Conservation (phyloP, 2,113 vertebrate genomes). For the Prionailurus bengalensis region DNA sequence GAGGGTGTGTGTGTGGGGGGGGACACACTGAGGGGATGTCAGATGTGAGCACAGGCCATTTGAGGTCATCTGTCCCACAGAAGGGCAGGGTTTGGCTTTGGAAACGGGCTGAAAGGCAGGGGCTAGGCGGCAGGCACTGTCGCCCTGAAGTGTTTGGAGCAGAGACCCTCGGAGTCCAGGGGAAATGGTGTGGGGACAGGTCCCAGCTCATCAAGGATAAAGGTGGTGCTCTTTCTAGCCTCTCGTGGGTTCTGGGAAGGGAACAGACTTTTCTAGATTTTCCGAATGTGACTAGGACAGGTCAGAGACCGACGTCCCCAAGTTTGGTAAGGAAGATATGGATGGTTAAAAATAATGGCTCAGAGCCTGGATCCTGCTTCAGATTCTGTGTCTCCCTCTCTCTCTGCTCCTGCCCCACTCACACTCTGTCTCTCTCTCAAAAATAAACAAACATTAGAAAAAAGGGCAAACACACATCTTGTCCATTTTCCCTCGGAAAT, state of each 20-base stretch:
- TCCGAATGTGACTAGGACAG: not conserved
- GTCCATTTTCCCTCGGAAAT: not conserved
- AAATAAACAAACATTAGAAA: not conserved
- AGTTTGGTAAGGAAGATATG: not conserved
- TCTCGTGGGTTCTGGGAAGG: not conserved
- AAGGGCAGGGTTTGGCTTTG: not conserved
- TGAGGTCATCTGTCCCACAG: not conserved
- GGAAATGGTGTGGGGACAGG: not conserved
- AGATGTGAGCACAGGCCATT: not conserved
- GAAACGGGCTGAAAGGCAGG: not conserved
- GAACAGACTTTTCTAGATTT: not conserved
- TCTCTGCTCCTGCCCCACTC: no score
- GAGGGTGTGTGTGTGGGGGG: no score
- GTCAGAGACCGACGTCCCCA: not conserved
- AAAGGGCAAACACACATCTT: not conserved
- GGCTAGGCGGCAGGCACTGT: rapidly evolving
- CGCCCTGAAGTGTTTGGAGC: not conserved
- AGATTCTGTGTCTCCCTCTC: no score
- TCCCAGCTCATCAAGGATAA: not conserved
- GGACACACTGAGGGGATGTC: not conserved
- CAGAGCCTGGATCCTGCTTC: no score
- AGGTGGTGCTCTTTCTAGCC: not conserved
- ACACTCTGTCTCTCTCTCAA: no score
- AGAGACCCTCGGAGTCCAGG: not conserved
- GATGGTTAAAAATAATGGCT: not conserved